Conservation (phyloP, 2,888 invertebrate species). For the Rhorus exstirpatorius region DNA sequence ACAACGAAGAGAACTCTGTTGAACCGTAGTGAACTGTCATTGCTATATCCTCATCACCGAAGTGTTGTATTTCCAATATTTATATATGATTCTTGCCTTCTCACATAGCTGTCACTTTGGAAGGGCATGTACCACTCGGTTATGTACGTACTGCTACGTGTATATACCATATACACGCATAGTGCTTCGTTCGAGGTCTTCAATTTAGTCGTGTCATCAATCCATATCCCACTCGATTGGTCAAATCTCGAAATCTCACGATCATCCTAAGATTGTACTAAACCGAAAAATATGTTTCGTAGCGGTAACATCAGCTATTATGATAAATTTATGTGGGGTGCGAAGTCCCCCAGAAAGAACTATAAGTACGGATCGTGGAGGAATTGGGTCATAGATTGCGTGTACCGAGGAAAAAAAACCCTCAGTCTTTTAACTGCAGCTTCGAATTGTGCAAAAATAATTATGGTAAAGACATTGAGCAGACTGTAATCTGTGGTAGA, state of each 20-base stretch:
- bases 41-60: background rate
- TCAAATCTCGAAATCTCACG: background rate
- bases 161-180: background rate
- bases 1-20: constrained; percentile 18
- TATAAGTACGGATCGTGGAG: no score
- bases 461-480: no score
- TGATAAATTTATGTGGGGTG: no score
- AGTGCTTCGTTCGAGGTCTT: background rate
- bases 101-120: background rate
- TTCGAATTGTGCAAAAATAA: no score
- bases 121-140: background rate
- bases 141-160: background rate
- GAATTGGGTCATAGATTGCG: no score
- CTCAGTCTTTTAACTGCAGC: no score
- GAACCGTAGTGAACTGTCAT: constrained; percentile 21
- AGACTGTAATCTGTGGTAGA: no score
- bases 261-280: background rate
- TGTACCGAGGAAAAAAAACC: no score
- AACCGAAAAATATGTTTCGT: no score
- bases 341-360: no score
- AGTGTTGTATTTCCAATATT: background rate
- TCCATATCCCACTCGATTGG: no score
- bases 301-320: no score
- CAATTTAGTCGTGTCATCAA: background rate
- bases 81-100: constrained; percentile 15